Percentiles rank a stretch among this genome's conserved stretches.
Evolutionary conservation across 2,797 vertebrate species (phyloP).

Genomic region (Poecile montanus): DNA sequence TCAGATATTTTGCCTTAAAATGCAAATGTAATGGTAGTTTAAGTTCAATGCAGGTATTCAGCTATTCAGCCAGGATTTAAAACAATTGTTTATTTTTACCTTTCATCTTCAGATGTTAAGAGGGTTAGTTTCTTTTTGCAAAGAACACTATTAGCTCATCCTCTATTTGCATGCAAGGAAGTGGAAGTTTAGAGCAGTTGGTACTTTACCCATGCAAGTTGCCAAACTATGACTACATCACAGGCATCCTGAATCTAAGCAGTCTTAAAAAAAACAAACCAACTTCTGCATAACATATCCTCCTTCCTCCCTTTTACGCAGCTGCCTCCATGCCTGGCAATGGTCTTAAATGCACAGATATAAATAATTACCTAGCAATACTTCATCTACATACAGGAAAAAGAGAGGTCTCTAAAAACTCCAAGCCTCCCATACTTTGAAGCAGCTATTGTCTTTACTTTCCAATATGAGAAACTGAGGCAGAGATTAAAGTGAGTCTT

Average conservation of each 20-base stretch:
- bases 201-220: not conserved
- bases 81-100: constrained; percentile 49
- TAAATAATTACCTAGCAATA: not conserved
- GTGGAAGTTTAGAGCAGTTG: not conserved
- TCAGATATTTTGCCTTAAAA: constrained; percentile 49
- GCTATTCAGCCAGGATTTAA: constrained; percentile 48
- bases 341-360: not conserved
- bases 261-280: not conserved
- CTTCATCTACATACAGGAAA: not conserved
- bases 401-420: not conserved
- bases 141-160: not conserved
- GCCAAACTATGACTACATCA: constrained; percentile 1
- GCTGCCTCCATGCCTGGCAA: not conserved
- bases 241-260: not conserved
- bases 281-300: not conserved
- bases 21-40: constrained; percentile 26
- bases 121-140: not conserved
- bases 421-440: not conserved
- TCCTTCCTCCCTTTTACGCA: not conserved
- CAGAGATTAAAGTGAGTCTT: not conserved
- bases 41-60: constrained; percentile 18
- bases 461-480: not conserved
- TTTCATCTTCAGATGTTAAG: constrained; percentile 33
- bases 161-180: not conserved
- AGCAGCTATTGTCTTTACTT: not conserved